Evolutionary conservation across 2,113 vertebrate genomes (phyloP).

Genomic region (Silurus asotus): DNA sequence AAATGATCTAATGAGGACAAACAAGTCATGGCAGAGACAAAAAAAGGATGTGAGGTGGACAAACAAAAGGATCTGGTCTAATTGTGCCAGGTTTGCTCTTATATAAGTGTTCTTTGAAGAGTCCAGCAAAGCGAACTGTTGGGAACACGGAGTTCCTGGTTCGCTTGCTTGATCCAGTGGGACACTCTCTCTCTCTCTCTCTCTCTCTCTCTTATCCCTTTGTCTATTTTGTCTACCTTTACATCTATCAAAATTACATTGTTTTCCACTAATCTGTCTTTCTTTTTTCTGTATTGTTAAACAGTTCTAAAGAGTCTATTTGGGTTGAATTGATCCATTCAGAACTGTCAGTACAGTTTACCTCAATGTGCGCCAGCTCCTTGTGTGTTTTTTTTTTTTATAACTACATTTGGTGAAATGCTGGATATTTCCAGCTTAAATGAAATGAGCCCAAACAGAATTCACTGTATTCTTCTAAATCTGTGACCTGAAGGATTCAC

Average conservation of each 20-base stretch:
- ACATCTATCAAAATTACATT: background rate
- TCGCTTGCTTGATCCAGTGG: constrained; percentile 59
- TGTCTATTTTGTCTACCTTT: background rate
- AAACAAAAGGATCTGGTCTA: constrained; percentile 56
- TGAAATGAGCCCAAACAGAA: background rate
- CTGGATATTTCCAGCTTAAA: background rate
- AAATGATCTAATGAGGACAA: constrained; percentile 51
- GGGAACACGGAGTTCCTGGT: constrained; percentile 57
- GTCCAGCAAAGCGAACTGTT: constrained; percentile 56
- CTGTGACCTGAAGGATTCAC: background rate
- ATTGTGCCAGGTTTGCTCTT: constrained; percentile 62
- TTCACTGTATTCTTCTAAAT: background rate
- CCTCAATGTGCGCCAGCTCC: too few relatives aligned
- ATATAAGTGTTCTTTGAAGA: constrained; percentile 66
- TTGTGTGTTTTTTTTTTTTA: too few relatives aligned
- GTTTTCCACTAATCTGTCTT: background rate
- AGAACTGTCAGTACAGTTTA: too few relatives aligned
- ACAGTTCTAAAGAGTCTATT: background rate
- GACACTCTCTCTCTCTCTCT: constrained; percentile 29
- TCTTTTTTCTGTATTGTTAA: background rate
- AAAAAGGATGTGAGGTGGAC: constrained; percentile 22
- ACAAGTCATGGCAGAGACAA: constrained; percentile 23
- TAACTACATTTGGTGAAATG: background rate
- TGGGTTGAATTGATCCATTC: too few relatives aligned
- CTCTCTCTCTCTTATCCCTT: background rate